Percentiles rank a stretch among this genome's conserved stretches.
Conservation (phyloP, 2,797 vertebrate genomes). For the Artibeus lituratus region DNA sequence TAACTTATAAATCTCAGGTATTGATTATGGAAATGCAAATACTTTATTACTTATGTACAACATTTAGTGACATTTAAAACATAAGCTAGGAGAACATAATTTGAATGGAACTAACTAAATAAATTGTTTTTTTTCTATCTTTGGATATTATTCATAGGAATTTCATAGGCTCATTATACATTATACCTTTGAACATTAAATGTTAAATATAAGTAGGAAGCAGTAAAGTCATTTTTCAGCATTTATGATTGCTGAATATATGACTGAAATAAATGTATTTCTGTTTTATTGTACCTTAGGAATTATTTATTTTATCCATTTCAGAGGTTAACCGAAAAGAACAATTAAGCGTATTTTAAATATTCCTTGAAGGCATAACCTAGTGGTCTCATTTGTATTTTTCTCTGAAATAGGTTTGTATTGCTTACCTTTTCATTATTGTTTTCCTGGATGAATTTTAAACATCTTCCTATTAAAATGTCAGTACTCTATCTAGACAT, state of each 20-base stretch:
- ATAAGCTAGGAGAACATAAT: not conserved
- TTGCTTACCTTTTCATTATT: not conserved
- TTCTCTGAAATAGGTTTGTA: not conserved
- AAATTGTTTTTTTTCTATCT: not conserved
- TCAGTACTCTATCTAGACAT: not conserved
- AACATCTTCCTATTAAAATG: not conserved
- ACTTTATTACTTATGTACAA: not conserved
- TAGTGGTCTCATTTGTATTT: not conserved
- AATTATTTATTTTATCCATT: not conserved
- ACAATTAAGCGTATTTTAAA: not conserved
- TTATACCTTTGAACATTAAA: conserved; percentile 17
- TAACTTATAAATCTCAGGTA: not conserved
- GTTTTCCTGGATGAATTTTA: conserved; percentile 1
- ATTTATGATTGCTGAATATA: not conserved
- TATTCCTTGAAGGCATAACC: not conserved
- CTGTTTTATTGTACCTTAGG: not conserved
- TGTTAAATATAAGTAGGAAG: not conserved
- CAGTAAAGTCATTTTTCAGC: not conserved
- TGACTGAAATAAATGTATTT: not conserved
- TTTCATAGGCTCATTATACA: not conserved
- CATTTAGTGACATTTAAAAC: not conserved
- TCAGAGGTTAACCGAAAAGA: not conserved
- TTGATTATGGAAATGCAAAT: not conserved
- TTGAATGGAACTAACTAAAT: not conserved
- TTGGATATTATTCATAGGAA: not conserved